Percentiles rank a stretch among this genome's conserved stretches.
phyloP scores from a whole-genome alignment of 92 coral and sea anemone species.

The Epizoanthus rinbou region DNA sequence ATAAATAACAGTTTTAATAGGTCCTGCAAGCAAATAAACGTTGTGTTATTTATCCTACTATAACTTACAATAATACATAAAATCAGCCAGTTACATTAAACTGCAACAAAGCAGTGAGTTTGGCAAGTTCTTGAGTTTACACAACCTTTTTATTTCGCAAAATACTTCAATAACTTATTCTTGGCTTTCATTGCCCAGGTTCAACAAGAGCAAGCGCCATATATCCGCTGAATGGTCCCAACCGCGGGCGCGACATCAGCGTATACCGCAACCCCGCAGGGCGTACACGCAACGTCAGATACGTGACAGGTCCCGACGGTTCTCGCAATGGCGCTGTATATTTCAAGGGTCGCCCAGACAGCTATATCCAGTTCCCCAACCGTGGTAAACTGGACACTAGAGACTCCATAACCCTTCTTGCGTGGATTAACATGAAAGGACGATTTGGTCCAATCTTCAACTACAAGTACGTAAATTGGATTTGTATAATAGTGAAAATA shows the following conservation, averaged over 20 bases:
- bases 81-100: too few relatives aligned
- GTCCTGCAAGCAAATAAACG: too few relatives aligned
- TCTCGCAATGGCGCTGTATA: conserved; percentile 64
- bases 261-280: conserved; percentile 63
- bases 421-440: conserved; percentile 83
- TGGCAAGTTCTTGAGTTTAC: background rate
- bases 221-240: conserved; percentile 60
- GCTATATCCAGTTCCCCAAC: conserved; percentile 83
- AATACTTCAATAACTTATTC: background rate
- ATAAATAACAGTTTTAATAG: too few relatives aligned
- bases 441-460: conserved; percentile 84
- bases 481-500: too few relatives aligned
- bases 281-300: conserved; percentile 50
- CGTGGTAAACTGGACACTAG: conserved; percentile 73
- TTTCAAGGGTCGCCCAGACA: conserved; percentile 63
- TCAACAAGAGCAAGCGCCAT: conserved; percentile 61
- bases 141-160: background rate
- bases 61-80: too few relatives aligned
- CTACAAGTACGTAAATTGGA: conserved; percentile 47
- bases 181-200: background rate
- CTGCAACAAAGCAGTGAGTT: too few relatives aligned
- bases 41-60: too few relatives aligned
- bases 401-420: conserved; percentile 77
- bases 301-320: conserved; percentile 85
- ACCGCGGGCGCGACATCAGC: conserved; percentile 59